phyloP scores from a whole-genome alignment of 2,797 vertebrate genomes.

The Setipinna tenuifilis region DNA sequence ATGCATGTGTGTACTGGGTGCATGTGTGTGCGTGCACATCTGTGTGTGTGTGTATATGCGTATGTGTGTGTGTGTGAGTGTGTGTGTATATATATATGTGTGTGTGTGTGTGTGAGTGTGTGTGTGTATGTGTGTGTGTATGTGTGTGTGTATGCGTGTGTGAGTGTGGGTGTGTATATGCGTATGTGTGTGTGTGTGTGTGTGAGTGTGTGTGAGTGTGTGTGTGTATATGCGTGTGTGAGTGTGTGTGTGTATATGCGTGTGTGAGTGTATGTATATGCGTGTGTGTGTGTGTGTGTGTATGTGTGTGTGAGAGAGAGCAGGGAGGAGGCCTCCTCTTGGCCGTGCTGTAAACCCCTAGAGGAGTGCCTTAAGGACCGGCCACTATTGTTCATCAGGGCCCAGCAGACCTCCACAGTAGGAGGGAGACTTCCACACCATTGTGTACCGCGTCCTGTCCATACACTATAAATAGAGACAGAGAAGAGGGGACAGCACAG shows the following conservation, averaged over 20 bases:
- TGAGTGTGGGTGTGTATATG: background rate
- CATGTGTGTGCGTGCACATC: background rate
- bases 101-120: background rate
- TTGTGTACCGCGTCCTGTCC: background rate
- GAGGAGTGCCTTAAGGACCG: background rate
- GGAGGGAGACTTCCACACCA: conserved; percentile 3
- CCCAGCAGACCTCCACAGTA: background rate
- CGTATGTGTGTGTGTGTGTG: background rate
- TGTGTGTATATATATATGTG: background rate
- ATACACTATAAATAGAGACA: background rate
- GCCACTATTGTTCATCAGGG: background rate
- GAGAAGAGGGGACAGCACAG: background rate
- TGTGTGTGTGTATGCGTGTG: background rate
- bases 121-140: background rate
- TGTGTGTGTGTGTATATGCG: background rate
- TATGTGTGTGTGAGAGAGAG: too few species aligned
- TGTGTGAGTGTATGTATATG: background rate
- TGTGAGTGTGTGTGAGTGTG: background rate
- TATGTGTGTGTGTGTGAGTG: background rate
- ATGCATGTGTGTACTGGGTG: background rate
- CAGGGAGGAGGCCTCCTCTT: background rate
- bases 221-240: background rate
- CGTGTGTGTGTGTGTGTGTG: background rate
- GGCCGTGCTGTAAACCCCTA: background rate
- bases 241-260: background rate